Conservation (phyloP, 2,797 vertebrate genomes). For the Cuculus canorus region DNA sequence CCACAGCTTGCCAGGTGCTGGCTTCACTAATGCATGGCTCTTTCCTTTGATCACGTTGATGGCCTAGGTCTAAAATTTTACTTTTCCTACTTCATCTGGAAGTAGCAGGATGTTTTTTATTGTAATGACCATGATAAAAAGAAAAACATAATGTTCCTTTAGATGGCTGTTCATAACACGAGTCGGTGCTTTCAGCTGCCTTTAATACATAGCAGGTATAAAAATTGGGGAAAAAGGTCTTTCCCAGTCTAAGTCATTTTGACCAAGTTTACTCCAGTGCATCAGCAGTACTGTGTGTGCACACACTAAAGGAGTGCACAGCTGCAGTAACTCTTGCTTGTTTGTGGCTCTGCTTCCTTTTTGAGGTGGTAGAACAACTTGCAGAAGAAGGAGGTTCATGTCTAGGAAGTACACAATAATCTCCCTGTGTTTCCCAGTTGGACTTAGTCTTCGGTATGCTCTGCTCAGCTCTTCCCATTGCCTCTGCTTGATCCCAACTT, state of each 20-base stretch:
- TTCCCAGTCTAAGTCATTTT: background rate
- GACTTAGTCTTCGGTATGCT: background rate
- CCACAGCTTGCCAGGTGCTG: background rate
- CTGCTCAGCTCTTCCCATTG: background rate
- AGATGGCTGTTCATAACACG: background rate
- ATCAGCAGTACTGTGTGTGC: background rate
- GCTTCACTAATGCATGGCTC: background rate
- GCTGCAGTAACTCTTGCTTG: background rate
- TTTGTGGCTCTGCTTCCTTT: background rate
- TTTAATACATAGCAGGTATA: background rate
- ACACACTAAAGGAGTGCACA: background rate
- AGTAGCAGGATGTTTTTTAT: background rate
- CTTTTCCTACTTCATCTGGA: background rate
- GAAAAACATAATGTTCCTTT: background rate
- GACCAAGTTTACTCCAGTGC: background rate
- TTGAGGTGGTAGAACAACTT: background rate
- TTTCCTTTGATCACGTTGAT: background rate
- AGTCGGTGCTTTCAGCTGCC: background rate
- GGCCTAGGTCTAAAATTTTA: background rate
- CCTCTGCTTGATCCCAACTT: background rate
- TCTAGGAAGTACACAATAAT: background rate
- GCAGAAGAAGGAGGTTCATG: fast-evolving
- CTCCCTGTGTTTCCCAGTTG: background rate
- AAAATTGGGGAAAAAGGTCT: background rate
- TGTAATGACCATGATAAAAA: background rate